Evolutionary conservation across 2,888 invertebrate genomes (phyloP).

Genomic region (Thelaira solivaga): DNA sequence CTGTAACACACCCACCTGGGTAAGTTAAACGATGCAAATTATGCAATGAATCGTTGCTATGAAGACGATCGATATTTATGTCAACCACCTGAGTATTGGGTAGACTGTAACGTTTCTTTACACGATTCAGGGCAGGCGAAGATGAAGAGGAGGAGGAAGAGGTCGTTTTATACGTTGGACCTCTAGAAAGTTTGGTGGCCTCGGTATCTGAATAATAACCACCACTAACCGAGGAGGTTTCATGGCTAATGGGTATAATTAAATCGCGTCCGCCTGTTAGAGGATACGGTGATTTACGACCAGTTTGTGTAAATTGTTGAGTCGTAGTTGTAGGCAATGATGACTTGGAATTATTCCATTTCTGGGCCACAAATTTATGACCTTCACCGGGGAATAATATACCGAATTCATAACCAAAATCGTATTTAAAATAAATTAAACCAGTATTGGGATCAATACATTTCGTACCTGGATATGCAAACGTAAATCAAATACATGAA

Average conservation of each 20-base stretch:
- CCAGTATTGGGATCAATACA: conserved; percentile 87
- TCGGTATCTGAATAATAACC: conserved; percentile 72
- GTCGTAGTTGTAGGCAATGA: conserved; percentile 45
- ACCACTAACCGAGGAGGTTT: conserved; percentile 77
- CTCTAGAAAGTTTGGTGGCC: conserved; percentile 49
- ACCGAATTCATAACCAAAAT: conserved; percentile 88
- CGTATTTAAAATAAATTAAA: conserved; percentile 88
- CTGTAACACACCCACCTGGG: conserved; percentile 57
- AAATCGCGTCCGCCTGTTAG: conserved; percentile 78
- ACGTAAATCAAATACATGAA: background rate
- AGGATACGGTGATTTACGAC: conserved; percentile 74
- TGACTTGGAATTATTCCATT: conserved; percentile 70
- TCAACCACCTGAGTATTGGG: conserved; percentile 73
- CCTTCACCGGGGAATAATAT: conserved; percentile 84
- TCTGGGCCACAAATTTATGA: conserved; percentile 77
- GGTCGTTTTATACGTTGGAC: conserved; percentile 38
- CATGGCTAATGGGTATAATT: conserved; percentile 83
- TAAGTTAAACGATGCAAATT: conserved; percentile 67
- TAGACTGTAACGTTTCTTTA: conserved; percentile 77
- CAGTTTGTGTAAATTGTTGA: conserved; percentile 48
- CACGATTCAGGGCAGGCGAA: conserved; percentile 46
- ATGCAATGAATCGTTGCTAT: conserved; percentile 70
- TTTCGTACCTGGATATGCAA: conserved; percentile 80
- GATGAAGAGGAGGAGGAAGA: background rate
- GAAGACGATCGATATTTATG: conserved; percentile 75